Conservation (phyloP, 2,113 vertebrate genomes). For the Poeciliopsis occidentalis region DNA sequence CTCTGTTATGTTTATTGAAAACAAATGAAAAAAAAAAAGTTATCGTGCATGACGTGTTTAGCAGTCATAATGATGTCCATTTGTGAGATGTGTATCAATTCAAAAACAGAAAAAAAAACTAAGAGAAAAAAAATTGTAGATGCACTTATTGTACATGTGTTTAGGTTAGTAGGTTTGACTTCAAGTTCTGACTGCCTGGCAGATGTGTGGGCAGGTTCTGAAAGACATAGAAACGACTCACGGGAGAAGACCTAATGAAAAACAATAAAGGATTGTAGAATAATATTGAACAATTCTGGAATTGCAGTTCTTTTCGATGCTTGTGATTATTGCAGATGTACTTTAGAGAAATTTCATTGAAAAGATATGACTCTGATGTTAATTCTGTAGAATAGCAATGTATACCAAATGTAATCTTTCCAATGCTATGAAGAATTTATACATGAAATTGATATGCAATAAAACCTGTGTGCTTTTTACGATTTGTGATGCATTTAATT, state of each 20-base stretch:
- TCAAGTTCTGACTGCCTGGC: constrained; percentile 85
- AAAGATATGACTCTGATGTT: constrained; percentile 92
- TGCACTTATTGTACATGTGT: constrained; percentile 95
- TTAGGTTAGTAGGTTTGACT: constrained; percentile 88
- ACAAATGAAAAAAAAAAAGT: constrained; percentile 76
- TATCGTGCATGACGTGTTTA: constrained; percentile 97
- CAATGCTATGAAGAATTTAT: constrained; percentile 99
- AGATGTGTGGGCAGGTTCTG: constrained; percentile 77
- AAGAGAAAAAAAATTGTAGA: constrained; percentile 83
- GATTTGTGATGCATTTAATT: constrained; percentile 26
- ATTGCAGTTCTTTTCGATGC: constrained; percentile 89
- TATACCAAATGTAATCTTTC: constrained; percentile 99
- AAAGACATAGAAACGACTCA: constrained; percentile 82
- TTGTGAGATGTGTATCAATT: constrained; percentile 91
- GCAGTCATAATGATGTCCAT: constrained; percentile 95
- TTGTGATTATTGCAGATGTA: constrained; percentile 92
- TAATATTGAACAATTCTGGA: constrained; percentile 86
- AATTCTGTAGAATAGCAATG: constrained; percentile 98
- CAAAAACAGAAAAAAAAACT: constrained; percentile 67
- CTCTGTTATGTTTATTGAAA: constrained; percentile 95
- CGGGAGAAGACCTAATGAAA: constrained; percentile 79
- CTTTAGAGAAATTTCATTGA: constrained; percentile 94
- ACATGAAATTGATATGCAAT: constrained; percentile 99
- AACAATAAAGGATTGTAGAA: constrained; percentile 84
- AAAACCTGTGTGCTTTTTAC: constrained; percentile 99